phyloP scores from a whole-genome alignment of 2,797 vertebrate genomes.

The Philypnodon macrostomus region DNA sequence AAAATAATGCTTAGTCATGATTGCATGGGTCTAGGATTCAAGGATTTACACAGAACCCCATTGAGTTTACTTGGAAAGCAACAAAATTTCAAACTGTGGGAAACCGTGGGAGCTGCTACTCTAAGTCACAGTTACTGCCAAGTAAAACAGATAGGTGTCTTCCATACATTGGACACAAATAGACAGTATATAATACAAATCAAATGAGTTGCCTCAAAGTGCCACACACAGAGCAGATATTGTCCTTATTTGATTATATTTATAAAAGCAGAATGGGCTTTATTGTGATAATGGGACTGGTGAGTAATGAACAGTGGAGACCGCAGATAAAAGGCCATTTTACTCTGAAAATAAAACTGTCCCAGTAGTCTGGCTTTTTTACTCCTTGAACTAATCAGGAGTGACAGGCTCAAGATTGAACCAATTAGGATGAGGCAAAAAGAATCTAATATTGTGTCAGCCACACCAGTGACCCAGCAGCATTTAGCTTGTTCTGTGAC shows the following conservation, averaged over 20 bases:
- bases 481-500: constrained; percentile 58
- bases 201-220: constrained; percentile 35
- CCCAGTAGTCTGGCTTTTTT: constrained; percentile 47
- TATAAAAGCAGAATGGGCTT: constrained; percentile 24
- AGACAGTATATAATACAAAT: constrained; percentile 38
- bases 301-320: constrained; percentile 49
- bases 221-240: constrained; percentile 54
- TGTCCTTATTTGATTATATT: neutral
- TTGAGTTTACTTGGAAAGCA: constrained; percentile 13
- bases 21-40: too few relatives aligned
- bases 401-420: constrained; percentile 78
- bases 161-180: constrained; percentile 41
- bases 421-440: constrained; percentile 75
- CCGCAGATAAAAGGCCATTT: constrained; percentile 44
- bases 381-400: constrained; percentile 69
- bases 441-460: constrained; percentile 74
- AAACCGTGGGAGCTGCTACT: constrained; percentile 57
- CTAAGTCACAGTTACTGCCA: constrained; percentile 33
- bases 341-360: constrained; percentile 63
- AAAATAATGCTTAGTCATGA: too few relatives aligned
- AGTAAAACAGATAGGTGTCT: constrained; percentile 45
- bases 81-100: constrained; percentile 40
- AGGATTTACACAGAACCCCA: too few relatives aligned
- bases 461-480: constrained; percentile 68
- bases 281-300: constrained; percentile 14